These are phyloP conservation scores for Drosophila murphyi DNA, from an alignment of 1,140 invertebrate genomes.

Conservation along the genomic window DNA sequence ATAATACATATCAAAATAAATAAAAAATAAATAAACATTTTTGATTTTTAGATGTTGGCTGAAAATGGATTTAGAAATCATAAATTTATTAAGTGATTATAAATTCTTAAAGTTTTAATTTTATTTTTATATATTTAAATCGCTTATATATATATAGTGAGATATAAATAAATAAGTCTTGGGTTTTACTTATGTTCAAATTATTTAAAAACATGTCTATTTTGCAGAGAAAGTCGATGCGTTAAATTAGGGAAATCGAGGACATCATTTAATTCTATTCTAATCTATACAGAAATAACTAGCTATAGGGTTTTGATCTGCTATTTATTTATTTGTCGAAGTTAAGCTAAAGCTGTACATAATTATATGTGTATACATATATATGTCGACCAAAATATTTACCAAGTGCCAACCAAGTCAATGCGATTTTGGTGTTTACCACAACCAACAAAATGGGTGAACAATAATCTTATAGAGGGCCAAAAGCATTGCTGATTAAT, in stretches of 20 bases:
- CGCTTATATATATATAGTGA: too few species aligned
- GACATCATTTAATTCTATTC: too few species aligned
- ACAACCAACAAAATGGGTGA: background rate
- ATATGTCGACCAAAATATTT: constrained; percentile 21
- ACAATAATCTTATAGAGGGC: constrained; percentile 3
- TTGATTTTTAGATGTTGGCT: too few species aligned
- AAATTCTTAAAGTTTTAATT: too few species aligned
- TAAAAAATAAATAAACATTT: background rate
- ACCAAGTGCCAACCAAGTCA: constrained; percentile 25
- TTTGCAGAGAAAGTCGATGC: too few species aligned
- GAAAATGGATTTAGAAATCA: too few species aligned
- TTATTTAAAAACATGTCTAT: too few species aligned
- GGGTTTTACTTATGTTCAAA: too few species aligned
- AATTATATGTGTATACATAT: background rate
- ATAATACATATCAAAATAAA: background rate
- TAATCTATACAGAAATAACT: background rate
- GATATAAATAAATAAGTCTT: too few species aligned
- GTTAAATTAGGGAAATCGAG: too few species aligned
- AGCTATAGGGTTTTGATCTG: background rate
- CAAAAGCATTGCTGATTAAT: constrained; percentile 48
- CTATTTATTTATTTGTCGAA: background rate
- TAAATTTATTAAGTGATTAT: too few species aligned
- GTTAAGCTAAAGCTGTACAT: background rate
- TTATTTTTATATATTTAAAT: too few species aligned
- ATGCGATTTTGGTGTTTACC: constrained; percentile 7